Evolutionary conservation across 2,888 invertebrate genomes (phyloP).

Genomic region (Globia sparganii): DNA sequence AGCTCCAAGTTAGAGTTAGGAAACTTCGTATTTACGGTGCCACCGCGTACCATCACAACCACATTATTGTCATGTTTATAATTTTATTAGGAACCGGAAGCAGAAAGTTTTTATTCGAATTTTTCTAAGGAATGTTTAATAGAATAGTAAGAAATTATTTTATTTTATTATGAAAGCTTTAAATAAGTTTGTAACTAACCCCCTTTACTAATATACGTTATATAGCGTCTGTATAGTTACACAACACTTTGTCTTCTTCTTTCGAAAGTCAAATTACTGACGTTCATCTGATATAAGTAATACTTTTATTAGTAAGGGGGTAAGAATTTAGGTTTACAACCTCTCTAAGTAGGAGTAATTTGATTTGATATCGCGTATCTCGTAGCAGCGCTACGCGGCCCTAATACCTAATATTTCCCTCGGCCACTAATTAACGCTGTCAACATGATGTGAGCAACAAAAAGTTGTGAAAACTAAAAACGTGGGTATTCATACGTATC

Average conservation of each 20-base stretch:
- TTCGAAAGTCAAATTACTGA: too few relatives aligned
- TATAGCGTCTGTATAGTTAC: too few relatives aligned
- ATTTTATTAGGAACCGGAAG: conserved; percentile 49
- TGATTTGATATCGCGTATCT: conserved; percentile 35
- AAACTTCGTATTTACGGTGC: conserved; percentile 58
- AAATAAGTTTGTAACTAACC: conserved; percentile 18
- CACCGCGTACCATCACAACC: conserved; percentile 63
- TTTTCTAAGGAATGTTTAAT: conserved; percentile 13
- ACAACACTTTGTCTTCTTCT: too few relatives aligned
- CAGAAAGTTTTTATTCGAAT: conserved; percentile 40
- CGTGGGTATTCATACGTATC: conserved; percentile 54
- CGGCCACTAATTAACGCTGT: conserved; percentile 44
- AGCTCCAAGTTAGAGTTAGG: conserved; percentile 35
- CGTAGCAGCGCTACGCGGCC: conserved; percentile 4
- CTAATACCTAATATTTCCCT: conserved; percentile 26
- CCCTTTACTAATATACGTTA: too few relatives aligned
- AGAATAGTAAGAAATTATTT: conserved; percentile 12
- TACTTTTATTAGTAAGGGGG: too few relatives aligned
- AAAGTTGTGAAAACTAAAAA: conserved; percentile 54
- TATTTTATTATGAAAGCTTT: conserved; percentile 31
- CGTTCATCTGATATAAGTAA: too few relatives aligned
- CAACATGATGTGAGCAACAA: conserved; percentile 37
- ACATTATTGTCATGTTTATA: conserved; percentile 53
- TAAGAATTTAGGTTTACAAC: conserved; percentile 49
- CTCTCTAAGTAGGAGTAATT: conserved; percentile 33